Conservation (phyloP, 2,113 vertebrate genomes). For the Ptilonorhynchus violaceus region DNA sequence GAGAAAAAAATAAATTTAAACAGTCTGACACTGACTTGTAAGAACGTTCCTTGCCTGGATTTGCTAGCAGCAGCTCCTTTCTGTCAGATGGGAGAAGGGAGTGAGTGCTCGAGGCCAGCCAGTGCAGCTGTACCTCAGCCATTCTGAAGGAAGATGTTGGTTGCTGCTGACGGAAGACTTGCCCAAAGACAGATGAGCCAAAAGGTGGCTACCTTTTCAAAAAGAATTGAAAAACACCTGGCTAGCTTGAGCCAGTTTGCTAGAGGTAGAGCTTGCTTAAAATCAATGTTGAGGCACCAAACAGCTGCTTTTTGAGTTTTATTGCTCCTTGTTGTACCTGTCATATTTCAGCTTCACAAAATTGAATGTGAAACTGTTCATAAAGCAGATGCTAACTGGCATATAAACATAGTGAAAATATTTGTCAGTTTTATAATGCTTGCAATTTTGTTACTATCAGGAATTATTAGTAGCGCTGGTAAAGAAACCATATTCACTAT, state of each 20-base stretch:
- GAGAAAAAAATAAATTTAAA: not conserved
- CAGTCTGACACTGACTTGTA: not conserved
- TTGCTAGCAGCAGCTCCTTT: not conserved
- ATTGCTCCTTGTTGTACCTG: not conserved
- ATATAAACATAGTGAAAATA: not conserved
- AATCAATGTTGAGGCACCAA: not conserved
- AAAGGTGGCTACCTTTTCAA: not conserved
- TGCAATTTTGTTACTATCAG: not conserved
- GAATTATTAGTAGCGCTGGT: not conserved
- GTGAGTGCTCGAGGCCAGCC: fast-evolving
- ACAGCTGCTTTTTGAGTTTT: not conserved
- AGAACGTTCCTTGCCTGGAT: not conserved
- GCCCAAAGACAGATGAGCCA: not conserved
- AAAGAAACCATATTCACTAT: not conserved
- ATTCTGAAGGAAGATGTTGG: not conserved
- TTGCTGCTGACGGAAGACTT: not conserved
- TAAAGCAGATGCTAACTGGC: not conserved
- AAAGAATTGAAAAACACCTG: not conserved
- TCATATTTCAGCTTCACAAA: not conserved
- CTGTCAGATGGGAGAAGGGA: not conserved
- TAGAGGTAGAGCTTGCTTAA: not conserved
- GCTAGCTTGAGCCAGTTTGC: not conserved
- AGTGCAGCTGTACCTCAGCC: not conserved
- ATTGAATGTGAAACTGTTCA: not conserved
- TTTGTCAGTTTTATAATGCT: not conserved